Evolutionary conservation across 2,888 invertebrate genomes (phyloP).

Genomic region (Synanthedon andrenaeformis): DNA sequence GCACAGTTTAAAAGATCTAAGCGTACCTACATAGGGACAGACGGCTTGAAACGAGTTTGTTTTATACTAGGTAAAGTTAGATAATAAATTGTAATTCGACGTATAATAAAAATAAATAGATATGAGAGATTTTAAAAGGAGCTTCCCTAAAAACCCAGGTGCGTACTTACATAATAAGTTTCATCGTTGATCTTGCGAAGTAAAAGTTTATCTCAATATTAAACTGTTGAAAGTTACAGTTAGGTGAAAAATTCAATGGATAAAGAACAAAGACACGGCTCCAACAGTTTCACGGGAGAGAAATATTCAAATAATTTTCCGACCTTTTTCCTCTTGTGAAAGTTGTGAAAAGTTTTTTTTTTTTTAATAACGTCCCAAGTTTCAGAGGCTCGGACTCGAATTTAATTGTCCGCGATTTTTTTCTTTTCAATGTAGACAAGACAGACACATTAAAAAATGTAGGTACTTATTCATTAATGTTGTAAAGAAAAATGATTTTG

Average conservation of each 20-base stretch:
- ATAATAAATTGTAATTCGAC: too few species aligned
- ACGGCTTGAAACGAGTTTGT: too few species aligned
- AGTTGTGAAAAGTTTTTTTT: conserved; percentile 25
- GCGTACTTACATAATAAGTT: conserved; percentile 10
- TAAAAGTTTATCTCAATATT: conserved; percentile 26
- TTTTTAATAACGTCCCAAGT: conserved; percentile 17
- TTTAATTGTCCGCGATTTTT: background rate
- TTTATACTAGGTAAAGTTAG: too few species aligned
- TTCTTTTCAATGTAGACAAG: background rate
- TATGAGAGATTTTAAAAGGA: background rate
- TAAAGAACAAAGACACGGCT: conserved; percentile 37
- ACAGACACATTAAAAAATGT: too few species aligned
- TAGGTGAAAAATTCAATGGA: conserved; percentile 23
- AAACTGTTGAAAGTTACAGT: conserved; percentile 21
- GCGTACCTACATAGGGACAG: too few species aligned
- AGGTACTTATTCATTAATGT: too few species aligned
- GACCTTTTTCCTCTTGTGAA: conserved; percentile 24
- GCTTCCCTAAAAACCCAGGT: conserved; percentile 15
- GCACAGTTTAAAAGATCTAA: too few species aligned
- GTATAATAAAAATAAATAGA: too few species aligned
- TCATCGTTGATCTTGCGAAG: conserved; percentile 5
- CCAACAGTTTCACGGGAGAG: conserved; percentile 20
- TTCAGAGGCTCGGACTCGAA: background rate
- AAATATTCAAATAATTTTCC: conserved; percentile 45
- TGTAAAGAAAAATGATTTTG: too few species aligned